Percentiles rank a stretch among this genome's conserved stretches.
Conservation (phyloP, 2,888 invertebrate species). For the Ectropis crepuscularia region DNA sequence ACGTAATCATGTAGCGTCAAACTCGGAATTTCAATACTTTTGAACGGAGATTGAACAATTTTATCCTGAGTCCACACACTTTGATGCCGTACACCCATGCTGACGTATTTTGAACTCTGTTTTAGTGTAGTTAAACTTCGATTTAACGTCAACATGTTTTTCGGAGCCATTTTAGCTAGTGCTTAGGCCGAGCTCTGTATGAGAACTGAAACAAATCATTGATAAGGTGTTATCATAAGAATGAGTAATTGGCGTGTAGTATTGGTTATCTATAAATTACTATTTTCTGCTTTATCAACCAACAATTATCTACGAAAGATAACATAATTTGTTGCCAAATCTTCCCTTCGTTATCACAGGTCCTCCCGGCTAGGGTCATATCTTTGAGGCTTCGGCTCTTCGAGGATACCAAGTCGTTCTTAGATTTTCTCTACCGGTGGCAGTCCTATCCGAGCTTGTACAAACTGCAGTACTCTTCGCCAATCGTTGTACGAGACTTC, state of each 20-base stretch:
- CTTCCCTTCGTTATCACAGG: too few species aligned
- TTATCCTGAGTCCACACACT: conserved; percentile 70
- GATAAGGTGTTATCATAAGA: conserved; percentile 1
- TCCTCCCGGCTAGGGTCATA: too few species aligned
- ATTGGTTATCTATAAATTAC: background rate
- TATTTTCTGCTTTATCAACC: too few species aligned
- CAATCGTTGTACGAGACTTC: too few species aligned
- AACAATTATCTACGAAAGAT: too few species aligned
- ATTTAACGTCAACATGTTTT: conserved; percentile 55
- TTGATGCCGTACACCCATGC: conserved; percentile 52
- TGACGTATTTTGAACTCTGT: conserved; percentile 50
- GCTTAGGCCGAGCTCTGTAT: background rate
- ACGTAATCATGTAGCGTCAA: conserved; percentile 85
- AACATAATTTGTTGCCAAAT: too few species aligned
- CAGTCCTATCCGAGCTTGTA: too few species aligned
- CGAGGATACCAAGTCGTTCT: too few species aligned
- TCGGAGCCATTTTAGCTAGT: conserved; percentile 51
- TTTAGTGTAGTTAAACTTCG: conserved; percentile 50
- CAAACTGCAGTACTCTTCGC: too few species aligned
- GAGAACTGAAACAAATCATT: conserved; percentile 26
- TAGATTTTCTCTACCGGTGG: too few species aligned
- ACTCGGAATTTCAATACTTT: conserved; percentile 79
- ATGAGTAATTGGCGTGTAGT: background rate
- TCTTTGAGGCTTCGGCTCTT: too few species aligned
- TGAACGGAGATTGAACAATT: conserved; percentile 78